Conservation (phyloP, 2,113 vertebrate species). For the Datnioides undecimradiatus region DNA sequence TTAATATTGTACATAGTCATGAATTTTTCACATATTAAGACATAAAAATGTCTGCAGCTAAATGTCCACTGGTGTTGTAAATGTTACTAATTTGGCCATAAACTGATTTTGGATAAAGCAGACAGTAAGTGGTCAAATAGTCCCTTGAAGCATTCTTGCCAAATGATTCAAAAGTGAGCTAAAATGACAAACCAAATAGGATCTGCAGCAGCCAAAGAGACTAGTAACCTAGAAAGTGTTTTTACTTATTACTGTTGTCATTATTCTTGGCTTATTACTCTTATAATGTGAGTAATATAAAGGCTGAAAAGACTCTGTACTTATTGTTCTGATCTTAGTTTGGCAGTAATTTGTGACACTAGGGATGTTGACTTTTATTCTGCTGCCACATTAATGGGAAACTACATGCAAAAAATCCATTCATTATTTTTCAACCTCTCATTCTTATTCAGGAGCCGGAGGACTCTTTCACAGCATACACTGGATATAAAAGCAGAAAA, state of each 20-base stretch:
- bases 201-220: background rate
- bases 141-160: slow-evolving; percentile 10
- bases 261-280: background rate
- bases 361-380: slow-evolving; percentile 1
- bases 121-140: background rate
- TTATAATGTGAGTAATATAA: background rate
- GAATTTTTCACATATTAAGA: slow-evolving; percentile 32
- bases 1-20: slow-evolving; percentile 23
- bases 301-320: background rate
- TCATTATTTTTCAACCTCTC: slow-evolving; percentile 38
- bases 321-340: slow-evolving; percentile 8
- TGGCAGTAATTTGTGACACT: background rate
- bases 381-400: slow-evolving; percentile 20
- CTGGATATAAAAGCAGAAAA: slow-evolving; percentile 40
- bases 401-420: slow-evolving; percentile 37
- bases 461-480: slow-evolving; percentile 36
- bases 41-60: slow-evolving; percentile 28
- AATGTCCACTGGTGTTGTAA: slow-evolving; percentile 32
- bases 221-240: background rate
- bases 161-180: slow-evolving; percentile 9
- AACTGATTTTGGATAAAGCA: slow-evolving; percentile 7
- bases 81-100: slow-evolving; percentile 23
- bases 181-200: background rate
- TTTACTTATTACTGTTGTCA: background rate
- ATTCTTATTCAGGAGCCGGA: slow-evolving; percentile 52